These are phyloP conservation scores for Tragelaphus strepsiceros DNA, from an alignment of 2,113 vertebrate species.

Conservation along the genomic window DNA sequence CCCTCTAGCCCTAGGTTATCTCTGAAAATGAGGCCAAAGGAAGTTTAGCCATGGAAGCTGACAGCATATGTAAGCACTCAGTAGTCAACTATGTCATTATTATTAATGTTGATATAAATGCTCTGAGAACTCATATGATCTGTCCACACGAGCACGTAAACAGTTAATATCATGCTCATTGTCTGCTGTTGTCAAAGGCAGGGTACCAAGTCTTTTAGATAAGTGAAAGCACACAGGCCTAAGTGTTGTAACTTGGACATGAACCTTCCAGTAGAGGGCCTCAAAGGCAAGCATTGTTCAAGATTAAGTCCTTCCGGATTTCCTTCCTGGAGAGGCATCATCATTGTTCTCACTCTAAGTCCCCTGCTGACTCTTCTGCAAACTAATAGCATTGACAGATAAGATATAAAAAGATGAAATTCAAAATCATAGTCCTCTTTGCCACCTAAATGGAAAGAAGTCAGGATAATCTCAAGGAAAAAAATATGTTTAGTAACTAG, in stretches of 20 bases:
- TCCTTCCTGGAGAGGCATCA: no score
- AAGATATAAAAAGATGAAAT: neutral
- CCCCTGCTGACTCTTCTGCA: neutral
- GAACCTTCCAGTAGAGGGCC: neutral
- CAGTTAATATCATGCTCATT: neutral
- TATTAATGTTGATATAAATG: neutral
- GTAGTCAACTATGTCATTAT: neutral
- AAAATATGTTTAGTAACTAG: neutral
- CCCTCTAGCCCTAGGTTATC: neutral
- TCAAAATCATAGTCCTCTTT: neutral
- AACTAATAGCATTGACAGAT: neutral
- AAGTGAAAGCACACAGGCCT: neutral
- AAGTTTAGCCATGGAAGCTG: neutral
- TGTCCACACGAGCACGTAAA: neutral
- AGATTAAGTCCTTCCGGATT: neutral
- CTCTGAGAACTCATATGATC: neutral
- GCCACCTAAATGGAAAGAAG: neutral
- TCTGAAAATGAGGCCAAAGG: conserved; percentile 2
- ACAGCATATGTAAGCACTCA: neutral
- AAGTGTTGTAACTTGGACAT: neutral
- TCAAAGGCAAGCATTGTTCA: neutral
- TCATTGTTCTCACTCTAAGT: neutral
- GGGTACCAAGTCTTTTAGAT: no score
- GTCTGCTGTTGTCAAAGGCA: neutral
- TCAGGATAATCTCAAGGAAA: neutral